Evolutionary conservation across 2,888 invertebrate species (phyloP).

Genomic region (Hyalella azteca): DNA sequence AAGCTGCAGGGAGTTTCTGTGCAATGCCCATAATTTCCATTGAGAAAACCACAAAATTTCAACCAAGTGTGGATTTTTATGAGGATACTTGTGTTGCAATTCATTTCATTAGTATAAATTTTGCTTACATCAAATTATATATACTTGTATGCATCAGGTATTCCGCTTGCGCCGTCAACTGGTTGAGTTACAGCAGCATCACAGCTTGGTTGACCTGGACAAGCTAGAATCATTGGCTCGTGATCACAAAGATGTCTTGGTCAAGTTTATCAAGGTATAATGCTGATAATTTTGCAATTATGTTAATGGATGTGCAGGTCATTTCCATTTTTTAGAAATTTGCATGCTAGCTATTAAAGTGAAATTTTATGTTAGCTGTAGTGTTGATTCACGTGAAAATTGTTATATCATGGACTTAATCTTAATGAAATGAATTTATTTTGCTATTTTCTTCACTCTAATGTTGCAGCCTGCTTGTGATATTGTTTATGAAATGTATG

Average conservation of each 20-base stretch:
- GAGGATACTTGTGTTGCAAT: not conserved
- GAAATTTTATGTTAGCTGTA: too few species aligned
- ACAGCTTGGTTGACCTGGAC: not conserved
- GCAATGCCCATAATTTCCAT: not conserved
- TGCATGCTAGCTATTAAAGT: too few species aligned
- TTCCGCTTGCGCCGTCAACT: not conserved
- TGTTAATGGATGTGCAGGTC: too few species aligned
- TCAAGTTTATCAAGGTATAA: constrained; percentile 19
- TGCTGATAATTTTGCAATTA: too few species aligned
- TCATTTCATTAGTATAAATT: not conserved
- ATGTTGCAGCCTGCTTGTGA: too few species aligned
- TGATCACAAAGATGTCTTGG: constrained; percentile 12
- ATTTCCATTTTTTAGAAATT: too few species aligned
- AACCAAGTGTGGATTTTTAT: not conserved
- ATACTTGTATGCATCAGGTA: not conserved
- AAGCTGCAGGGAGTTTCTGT: not conserved
- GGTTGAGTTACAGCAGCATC: not conserved
- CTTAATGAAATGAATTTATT: too few species aligned
- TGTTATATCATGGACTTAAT: too few species aligned
- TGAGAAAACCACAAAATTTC: not conserved
- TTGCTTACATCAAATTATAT: not conserved
- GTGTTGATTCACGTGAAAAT: too few species aligned
- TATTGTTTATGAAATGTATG: too few species aligned
- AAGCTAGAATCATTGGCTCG: not conserved
- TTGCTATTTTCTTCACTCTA: too few species aligned